These are phyloP conservation scores for Hirundichthys speculiger DNA, from an alignment of 2,113 vertebrate genomes.

Conservation along the genomic window DNA sequence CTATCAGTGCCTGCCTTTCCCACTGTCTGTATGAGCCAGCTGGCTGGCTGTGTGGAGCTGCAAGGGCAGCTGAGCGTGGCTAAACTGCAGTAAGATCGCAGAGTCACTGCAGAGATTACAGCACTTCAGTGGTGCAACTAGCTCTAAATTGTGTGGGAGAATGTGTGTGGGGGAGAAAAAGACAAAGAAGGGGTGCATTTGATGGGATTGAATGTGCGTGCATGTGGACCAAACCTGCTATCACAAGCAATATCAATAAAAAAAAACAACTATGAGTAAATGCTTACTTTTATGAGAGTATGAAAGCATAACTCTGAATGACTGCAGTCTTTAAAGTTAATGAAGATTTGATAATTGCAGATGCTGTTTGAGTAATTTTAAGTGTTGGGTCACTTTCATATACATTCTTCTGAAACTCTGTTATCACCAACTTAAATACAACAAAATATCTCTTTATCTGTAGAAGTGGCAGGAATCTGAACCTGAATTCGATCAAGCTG, in stretches of 20 bases:
- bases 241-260: constrained; percentile 32
- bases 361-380: too few relatives aligned
- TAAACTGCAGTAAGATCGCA: constrained; percentile 77
- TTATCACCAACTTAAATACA: constrained; percentile 48
- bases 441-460: constrained; percentile 59
- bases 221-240: constrained; percentile 46
- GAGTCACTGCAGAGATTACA: constrained; percentile 73
- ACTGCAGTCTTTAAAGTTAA: too few relatives aligned
- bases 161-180: constrained; percentile 7
- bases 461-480: constrained; percentile 63
- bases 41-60: constrained; percentile 61
- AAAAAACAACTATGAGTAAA: background rate
- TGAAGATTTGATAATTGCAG: too few relatives aligned
- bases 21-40: constrained; percentile 51
- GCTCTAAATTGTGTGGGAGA: constrained; percentile 51
- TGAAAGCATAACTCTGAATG: too few relatives aligned
- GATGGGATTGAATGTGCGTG: constrained; percentile 25
- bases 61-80: constrained; percentile 71
- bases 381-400: too few relatives aligned
- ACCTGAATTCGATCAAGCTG: constrained; percentile 66
- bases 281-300: background rate
- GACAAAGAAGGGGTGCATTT: background rate
- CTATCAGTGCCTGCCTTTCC: constrained; percentile 10
- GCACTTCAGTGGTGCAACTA: constrained; percentile 54
- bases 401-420: constrained; percentile 25